Evolutionary conservation across 2,797 vertebrate genomes (phyloP).

Genomic region (Rhinophrynus dorsalis): DNA sequence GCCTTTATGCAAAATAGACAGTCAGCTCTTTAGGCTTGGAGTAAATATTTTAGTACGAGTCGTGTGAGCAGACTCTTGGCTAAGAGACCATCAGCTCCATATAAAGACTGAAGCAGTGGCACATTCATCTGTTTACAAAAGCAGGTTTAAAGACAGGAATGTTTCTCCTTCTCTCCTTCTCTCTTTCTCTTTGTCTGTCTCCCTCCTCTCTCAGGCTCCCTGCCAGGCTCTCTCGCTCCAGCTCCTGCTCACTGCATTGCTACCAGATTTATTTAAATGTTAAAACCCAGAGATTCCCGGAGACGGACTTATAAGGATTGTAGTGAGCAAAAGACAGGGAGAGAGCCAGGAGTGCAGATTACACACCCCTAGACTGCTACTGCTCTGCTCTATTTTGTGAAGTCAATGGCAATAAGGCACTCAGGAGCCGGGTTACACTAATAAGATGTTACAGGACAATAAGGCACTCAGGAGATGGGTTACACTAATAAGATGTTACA

Average conservation of each 20-base stretch:
- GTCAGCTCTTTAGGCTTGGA: slow-evolving; percentile 1
- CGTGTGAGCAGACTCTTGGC: slow-evolving; percentile 4
- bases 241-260: slow-evolving; percentile 43
- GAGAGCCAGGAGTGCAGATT: slow-evolving; percentile 6
- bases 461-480: background rate
- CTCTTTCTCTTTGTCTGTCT: background rate
- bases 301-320: slow-evolving; percentile 46
- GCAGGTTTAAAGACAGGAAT: slow-evolving; percentile 43
- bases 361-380: background rate
- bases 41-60: background rate
- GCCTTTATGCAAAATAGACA: background rate
- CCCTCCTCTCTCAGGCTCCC: slow-evolving; percentile 29
- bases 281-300: slow-evolving; percentile 42
- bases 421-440: background rate
- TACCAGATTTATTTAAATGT: slow-evolving; percentile 48
- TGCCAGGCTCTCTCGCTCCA: slow-evolving; percentile 28
- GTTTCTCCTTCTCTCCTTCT: slow-evolving; percentile 31
- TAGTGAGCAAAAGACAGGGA: slow-evolving; percentile 5
- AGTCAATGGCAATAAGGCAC: background rate
- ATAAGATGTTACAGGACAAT: background rate
- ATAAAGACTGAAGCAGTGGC: slow-evolving; percentile 48
- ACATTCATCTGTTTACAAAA: slow-evolving; percentile 47
- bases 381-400: background rate
- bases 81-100: slow-evolving; percentile 34
- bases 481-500: too few species aligned